Evolutionary conservation across 2,797 vertebrate genomes (phyloP), one percentile per base, ranked within the genome.

Genomic region (Sylvia borin): DNA sequence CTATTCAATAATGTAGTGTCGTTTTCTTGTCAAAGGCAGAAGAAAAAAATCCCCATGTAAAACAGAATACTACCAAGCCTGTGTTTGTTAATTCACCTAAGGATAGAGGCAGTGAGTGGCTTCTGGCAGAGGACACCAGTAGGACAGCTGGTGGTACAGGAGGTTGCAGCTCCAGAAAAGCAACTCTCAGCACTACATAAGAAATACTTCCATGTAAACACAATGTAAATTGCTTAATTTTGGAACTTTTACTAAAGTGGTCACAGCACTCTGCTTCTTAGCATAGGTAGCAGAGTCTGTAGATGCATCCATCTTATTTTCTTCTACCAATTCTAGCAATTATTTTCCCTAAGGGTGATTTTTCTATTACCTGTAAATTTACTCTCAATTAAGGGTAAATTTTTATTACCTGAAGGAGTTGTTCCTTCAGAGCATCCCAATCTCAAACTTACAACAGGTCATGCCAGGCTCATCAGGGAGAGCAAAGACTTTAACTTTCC

Each of bases 141-240:
- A 38, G 45, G 25, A 60, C 7, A 47, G 11, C 4, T 5, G 2
- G 9, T 61, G 38, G 8, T 36, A 70, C 20, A 62, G 10, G 7
- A 3, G 18, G 65, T 73, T 66, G 25, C 11, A 45, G 31, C 27
- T 58, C 36, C 55, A 66, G 36, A 73, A 62, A 73, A 75, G 3
- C 7, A 42, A 67, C 25, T 36, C 15, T 6, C 38, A 60, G 40
- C 7, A 31, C 13, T 21, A 8, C 7, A 32, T 7, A 27, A 21
- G 16, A 12, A 66, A 45, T 3, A 0, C 4, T 48, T 20, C 42
- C 2, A 0, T 11, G 21, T 3, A 57, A 14, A 55, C 26, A 42
- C 13, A 43, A 43, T 1, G 25, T 7, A 47, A 60, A 36, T 40
- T 20, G 3, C 8, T 53, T 47, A 36, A n/a, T 27, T 65, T 36